Evolutionary conservation across 2,797 vertebrate genomes (phyloP).

Genomic region (Prunella strophiata): DNA sequence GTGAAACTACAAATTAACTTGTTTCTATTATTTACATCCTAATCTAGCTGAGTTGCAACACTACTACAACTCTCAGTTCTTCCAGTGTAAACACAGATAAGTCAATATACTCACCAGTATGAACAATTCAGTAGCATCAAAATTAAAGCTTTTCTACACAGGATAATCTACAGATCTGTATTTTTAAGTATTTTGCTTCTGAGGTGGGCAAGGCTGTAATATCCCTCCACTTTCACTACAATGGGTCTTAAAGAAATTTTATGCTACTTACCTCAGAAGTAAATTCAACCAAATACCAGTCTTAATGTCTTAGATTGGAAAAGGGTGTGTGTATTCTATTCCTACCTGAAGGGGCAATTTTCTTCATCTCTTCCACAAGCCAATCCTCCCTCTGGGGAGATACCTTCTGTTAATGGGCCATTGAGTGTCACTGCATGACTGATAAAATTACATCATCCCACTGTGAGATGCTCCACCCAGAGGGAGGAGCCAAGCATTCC

Average conservation of each 20-base stretch:
- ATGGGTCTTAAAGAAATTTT: background rate
- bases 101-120: background rate
- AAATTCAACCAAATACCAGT: background rate
- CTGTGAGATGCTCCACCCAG: background rate
- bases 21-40: background rate
- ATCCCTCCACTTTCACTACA: background rate
- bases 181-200: background rate
- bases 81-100: background rate
- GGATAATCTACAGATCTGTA: background rate
- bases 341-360: background rate
- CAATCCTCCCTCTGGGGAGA: background rate
- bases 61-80: background rate
- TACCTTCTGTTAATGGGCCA: background rate
- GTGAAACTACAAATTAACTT: background rate
- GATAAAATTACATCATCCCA: background rate
- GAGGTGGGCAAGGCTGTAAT: background rate
- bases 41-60: background rate
- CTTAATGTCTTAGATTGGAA: background rate
- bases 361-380: background rate
- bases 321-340: background rate
- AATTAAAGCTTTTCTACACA: background rate
- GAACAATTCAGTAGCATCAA: background rate
- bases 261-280: background rate
- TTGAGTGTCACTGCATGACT: background rate
- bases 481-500: background rate